Percentiles rank a stretch among this genome's conserved stretches.
phyloP scores from a whole-genome alignment of 2,797 vertebrate genomes.

The Artibeus jamaicensis region DNA sequence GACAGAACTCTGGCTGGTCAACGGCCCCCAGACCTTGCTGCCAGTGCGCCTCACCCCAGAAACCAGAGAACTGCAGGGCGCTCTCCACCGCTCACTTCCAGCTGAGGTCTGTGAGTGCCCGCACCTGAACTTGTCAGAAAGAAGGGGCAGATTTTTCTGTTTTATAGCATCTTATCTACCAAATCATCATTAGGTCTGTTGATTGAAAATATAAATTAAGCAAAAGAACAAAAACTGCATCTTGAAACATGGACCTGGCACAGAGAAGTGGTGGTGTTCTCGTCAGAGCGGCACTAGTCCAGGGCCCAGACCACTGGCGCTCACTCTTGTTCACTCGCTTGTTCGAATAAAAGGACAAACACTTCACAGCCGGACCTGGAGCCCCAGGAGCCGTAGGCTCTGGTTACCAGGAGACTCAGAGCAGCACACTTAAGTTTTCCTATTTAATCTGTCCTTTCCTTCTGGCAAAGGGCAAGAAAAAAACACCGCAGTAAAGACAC shows the following conservation, averaged over 20 bases:
- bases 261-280: background rate
- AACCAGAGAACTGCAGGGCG: background rate
- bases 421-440: background rate
- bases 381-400: background rate
- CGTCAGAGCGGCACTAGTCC: background rate
- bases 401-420: background rate
- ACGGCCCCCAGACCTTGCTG: background rate
- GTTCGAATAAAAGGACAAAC: background rate
- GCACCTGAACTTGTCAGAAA: background rate
- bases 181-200: background rate
- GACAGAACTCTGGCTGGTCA: background rate
- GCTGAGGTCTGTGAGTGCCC: background rate
- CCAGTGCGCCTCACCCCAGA: background rate
- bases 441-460: background rate
- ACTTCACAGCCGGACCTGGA: background rate
- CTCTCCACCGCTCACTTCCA: background rate
- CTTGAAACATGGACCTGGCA: background rate
- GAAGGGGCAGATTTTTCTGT: background rate
- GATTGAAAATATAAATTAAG: background rate
- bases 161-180: background rate
- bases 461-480: background rate
- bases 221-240: background rate
- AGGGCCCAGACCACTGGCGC: background rate
- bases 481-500: background rate
- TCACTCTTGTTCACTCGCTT: background rate